A percentile compares a stretch with the other conserved stretches of the same genome.
phyloP scores from a whole-genome alignment of 2,113 vertebrate genomes.

The Neoarius graeffei region DNA sequence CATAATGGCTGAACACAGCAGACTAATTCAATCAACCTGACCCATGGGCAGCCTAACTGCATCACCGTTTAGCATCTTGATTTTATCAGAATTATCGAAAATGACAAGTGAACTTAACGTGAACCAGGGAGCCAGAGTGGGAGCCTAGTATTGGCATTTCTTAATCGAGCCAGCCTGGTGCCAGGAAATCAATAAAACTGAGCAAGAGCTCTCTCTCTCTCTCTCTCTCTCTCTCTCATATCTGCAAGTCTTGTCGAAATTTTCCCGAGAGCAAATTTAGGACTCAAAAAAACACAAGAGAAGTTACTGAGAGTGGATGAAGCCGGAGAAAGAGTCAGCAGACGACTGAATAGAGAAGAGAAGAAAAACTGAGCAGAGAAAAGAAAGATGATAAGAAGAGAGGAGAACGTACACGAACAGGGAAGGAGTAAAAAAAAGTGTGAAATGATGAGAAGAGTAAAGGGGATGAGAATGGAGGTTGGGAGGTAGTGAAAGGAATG shows the following conservation, averaged over 20 bases:
- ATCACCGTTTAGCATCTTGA: constrained; percentile 87
- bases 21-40: constrained; percentile 71
- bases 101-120: constrained; percentile 97
- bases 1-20: constrained; percentile 67
- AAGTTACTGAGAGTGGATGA: neutral
- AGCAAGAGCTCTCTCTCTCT: constrained; percentile 59
- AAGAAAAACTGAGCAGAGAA: neutral
- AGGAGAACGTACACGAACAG: neutral
- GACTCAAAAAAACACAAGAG: neutral
- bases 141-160: constrained; percentile 96
- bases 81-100: constrained; percentile 92
- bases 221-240: constrained; percentile 62
- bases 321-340: neutral
- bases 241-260: constrained; percentile 7
- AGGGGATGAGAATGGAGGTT: neutral
- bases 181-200: constrained; percentile 90
- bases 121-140: constrained; percentile 89
- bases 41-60: constrained; percentile 72
- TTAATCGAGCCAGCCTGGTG: constrained; percentile 89
- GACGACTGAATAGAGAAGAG: neutral
- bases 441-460: neutral
- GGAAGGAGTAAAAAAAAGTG: neutral
- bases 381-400: neutral
- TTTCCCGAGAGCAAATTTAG: constrained; percentile 4
- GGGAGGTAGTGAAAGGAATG: too few relatives aligned